Evolutionary conservation across 2,113 vertebrate genomes (phyloP), one percentile per base, ranked within the genome.

Genomic region (Dicentrarchus labrax): DNA sequence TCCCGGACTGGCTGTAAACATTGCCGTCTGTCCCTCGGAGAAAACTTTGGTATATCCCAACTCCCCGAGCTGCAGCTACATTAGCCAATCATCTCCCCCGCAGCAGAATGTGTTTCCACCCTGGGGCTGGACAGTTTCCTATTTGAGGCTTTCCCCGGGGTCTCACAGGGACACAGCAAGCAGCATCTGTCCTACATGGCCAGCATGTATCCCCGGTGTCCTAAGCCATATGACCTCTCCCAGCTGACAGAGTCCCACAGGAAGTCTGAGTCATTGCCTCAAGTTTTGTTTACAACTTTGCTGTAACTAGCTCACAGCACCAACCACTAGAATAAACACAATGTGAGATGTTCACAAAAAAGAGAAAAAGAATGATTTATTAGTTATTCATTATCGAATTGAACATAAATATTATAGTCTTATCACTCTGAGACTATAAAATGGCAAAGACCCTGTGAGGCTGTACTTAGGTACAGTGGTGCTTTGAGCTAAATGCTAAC

Each of bases 31-130:
- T 75, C 67, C 89, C 78, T 41, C 8, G 60, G 86, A 90, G 89
- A 65, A 85, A 80, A 69, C 51, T 38, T 77, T 59, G 85, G 91
- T 90, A 69, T 89, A 85, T 89, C 89, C 91, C 87, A 88, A 72
- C 71, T 87, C 85, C 86, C 84, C 22, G 5, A 45, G 70, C 80
- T 80, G 71, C 83, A 74, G 54, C 70, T 47, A 64, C 30, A 60
- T 77, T 36, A 19, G 62, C 78, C 79, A 71, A 74, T 74, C 64
- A 8, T 24, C 77, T 48, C 68, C 87, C 84, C 80, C 9, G 5
- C 76, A 70, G 84, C 80, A 86, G 68, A 84, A 88, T 89, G 78
- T 88, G 87, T 86, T 89, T 89, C 85, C 82, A 60, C 74, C 72
- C 75, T 4, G 13, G 24, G 82, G 88, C 76, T 78, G 78, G 79